These are phyloP conservation scores for Herpetotheres cachinnans DNA, from an alignment of 2,113 vertebrate species.

Conservation along the genomic window DNA sequence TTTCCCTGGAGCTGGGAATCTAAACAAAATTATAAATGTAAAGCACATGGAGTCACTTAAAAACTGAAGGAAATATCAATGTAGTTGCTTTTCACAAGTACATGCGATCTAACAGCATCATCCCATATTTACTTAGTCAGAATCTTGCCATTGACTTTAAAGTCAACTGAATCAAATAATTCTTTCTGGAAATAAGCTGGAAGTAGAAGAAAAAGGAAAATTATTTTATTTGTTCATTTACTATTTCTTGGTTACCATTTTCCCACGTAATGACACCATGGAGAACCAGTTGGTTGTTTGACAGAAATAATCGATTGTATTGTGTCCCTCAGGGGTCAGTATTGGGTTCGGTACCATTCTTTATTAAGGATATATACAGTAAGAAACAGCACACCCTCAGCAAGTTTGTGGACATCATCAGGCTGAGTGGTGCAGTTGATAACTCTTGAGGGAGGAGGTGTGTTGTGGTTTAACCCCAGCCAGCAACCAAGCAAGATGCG, in stretches of 20 bases:
- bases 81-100: background rate
- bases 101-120: background rate
- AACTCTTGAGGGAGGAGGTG: background rate
- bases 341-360: background rate
- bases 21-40: background rate
- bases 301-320: background rate
- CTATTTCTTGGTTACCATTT: background rate
- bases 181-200: background rate
- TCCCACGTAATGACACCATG: background rate
- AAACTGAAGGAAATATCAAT: background rate
- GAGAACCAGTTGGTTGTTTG: background rate
- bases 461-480: too few relatives aligned
- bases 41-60: background rate
- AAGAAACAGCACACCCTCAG: background rate
- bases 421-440: background rate
- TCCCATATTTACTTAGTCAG: background rate
- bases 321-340: background rate
- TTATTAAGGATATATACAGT: background rate
- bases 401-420: background rate
- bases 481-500: too few relatives aligned
- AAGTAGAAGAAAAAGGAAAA: background rate
- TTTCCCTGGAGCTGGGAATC: background rate
- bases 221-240: background rate
- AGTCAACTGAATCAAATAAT: background rate
- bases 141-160: background rate